Conservation (phyloP, 2,113 vertebrate genomes). For the Ochotona princeps region DNA sequence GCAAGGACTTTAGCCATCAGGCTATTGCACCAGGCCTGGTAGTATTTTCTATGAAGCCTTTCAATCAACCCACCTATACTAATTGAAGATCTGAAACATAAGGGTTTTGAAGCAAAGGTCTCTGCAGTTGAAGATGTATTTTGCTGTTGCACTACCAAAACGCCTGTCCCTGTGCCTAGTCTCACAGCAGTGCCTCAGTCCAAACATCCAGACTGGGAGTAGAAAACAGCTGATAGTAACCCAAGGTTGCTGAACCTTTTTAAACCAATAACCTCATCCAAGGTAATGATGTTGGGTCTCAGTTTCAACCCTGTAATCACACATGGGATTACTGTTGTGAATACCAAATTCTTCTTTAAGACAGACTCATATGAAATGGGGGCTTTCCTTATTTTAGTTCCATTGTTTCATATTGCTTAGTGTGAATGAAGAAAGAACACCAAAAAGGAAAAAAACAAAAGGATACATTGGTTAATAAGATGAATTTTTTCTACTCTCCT, state of each 20-base stretch:
- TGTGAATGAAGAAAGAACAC: constrained; percentile 19
- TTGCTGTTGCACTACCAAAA: background rate
- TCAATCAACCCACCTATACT: background rate
- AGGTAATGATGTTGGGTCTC: background rate
- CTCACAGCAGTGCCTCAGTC: background rate
- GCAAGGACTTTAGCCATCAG: no score
- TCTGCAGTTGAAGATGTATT: background rate
- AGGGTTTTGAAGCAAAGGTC: background rate
- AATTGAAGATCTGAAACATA: background rate
- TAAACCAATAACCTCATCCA: background rate
- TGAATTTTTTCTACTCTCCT: background rate
- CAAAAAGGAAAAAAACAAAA: background rate
- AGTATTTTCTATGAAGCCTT: background rate
- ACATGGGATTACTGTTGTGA: background rate
- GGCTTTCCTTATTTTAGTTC: background rate
- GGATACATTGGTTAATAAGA: background rate
- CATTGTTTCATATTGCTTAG: background rate
- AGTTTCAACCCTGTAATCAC: background rate
- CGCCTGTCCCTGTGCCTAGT: background rate
- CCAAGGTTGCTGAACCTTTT: background rate
- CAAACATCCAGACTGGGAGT: background rate
- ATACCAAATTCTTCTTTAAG: background rate
- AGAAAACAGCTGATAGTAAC: no score
- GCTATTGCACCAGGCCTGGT: background rate
- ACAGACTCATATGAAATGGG: background rate